Evolutionary conservation across 2,888 invertebrate species (phyloP), one percentile per base, ranked within the genome.

Genomic region (Ophion obscuratus): DNA sequence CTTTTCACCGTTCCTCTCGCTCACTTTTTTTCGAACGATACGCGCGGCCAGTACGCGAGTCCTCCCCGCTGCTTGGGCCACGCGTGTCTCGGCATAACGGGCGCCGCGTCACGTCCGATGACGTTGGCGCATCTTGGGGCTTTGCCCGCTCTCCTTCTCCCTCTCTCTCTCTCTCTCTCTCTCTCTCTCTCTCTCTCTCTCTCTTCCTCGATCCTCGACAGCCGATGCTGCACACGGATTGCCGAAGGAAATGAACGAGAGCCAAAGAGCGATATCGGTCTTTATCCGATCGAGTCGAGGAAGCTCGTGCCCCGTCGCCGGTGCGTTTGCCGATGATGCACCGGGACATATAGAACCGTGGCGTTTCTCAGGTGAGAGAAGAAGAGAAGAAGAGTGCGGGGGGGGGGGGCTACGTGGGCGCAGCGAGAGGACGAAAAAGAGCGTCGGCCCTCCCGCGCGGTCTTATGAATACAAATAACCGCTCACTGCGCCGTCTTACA

Each of bases 381-480:
- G 75, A 53, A 44, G 59, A 57, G 67, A 61, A 40, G 36, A 17
- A 40, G 47, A 47, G 59, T 70, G 66, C 62, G 40, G n/a, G 62
- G 47, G 62, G 11, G 57, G 40, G 64, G 40, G 67, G 78, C 79
- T 84, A 79, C 67, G 77, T 47, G 71, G 81, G 74, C 36, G 59
- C 61, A 83, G 40, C 67, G 57, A 64, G 76, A 83, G 75, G 83
- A 83, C 87, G 88, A 80, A 75, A 76, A 81, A 88, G 86, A 94
- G 94, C 94, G 92, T 92, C 93, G 93, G 93, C 92, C 94, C 93
- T 94, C 94, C 31, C 31, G 31, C 92, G 94, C 92, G 90, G 94
- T 93, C 93, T 94, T 94, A 94, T 94, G 94, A 94, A 94, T 94
- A 94, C 94, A 94, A 94, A 94, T 94, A 94, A 93, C 94, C 91